Evolutionary conservation across 1,140 invertebrate species (phyloP), one percentile per base, ranked within the genome.

Genomic region (Drosophila ironensis): DNA sequence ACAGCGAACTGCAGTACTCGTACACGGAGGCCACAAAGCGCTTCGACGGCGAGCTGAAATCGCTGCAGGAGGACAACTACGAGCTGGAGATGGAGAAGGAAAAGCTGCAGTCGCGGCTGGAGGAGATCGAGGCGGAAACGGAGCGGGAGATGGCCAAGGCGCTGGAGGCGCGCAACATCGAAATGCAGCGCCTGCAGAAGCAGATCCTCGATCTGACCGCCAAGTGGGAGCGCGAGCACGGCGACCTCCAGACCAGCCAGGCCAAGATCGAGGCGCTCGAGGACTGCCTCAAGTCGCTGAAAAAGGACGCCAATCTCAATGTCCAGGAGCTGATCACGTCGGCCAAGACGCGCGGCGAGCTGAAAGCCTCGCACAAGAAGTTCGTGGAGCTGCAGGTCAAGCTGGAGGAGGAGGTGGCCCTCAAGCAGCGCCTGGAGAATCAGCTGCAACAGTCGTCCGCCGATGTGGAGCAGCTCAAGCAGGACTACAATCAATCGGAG

Each of bases 401-500:
- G 41, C 67, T 92, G 33, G 84, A 88, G 48, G 75, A 88, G 50
- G 91, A 92, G 72, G 53, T 90, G 50, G 87, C 89, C 20, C 57
- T 56, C 19, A 86, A 64, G 27, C 25, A 54, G 7, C 56, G 81
- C 1, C 14, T 82, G 14, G 89, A 90, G 30, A 67, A 47, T 38
- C 89, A 88, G 42, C 44, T 89, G 2, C 57, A 84, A 22, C 51
- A 70, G n/a, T 63, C 86, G 0, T 74, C 63, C 5, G 38, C 48
- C 7, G 89, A 88, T 54, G 87, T 94, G 11, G 74, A 90, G 42
- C 90, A 90, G 24, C 89, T 94, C 2, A 92, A 91, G 30, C 92
- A 94, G 57, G 93, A 94, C 66, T 94, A 94, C 54, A 93, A 94
- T 84, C 91, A 93, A 48, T 93, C 94, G 1, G 94, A 95, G 72